phyloP scores from a whole-genome alignment of 2,888 invertebrate genomes.

The Plebejus anna region DNA sequence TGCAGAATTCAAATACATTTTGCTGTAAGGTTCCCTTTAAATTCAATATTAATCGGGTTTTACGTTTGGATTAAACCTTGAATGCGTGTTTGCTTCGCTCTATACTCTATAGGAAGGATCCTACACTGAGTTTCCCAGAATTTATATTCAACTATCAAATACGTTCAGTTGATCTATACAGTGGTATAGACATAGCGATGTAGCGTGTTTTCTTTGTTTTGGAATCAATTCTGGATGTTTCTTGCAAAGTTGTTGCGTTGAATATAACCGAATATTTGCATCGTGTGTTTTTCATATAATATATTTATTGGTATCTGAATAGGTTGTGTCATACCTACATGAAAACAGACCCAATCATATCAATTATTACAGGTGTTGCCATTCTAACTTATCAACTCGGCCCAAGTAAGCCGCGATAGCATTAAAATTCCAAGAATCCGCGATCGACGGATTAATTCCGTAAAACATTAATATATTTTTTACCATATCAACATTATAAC shows the following conservation, averaged over 20 bases:
- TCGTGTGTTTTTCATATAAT: no score
- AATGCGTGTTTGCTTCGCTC: conserved; percentile 2
- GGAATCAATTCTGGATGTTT: background rate
- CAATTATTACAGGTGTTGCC: no score
- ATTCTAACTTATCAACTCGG: no score
- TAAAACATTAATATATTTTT: no score
- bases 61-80: conserved; percentile 8
- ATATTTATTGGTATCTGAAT: no score
- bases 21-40: background rate
- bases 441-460: no score
- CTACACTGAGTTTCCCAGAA: background rate
- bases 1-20: background rate
- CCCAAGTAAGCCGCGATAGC: no score
- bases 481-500: no score
- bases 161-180: conserved; percentile 10
- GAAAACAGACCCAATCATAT: no score
- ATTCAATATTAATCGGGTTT: conserved; percentile 19
- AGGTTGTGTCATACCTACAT: no score
- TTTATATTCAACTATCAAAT: background rate
- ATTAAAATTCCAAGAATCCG: no score
- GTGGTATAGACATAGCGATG: background rate
- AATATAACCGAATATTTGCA: background rate
- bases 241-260: background rate
- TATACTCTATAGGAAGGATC: background rate
- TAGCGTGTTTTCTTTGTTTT: background rate